Evolutionary conservation across 2,113 vertebrate genomes (phyloP).

Genomic region (Channa maculata): DNA sequence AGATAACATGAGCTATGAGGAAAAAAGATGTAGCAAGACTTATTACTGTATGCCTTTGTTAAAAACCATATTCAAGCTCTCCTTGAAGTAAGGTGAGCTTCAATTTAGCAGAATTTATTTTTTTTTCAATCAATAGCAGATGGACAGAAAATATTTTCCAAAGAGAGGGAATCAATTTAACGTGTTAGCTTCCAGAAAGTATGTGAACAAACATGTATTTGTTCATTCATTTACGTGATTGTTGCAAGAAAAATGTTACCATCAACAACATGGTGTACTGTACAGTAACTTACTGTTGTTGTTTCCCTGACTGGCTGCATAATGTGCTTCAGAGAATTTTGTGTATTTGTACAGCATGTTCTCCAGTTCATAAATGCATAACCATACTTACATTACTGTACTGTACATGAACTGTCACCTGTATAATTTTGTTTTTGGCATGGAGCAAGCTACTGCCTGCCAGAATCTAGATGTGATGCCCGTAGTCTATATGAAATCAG

Average conservation of each 20-base stretch:
- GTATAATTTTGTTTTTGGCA: neutral
- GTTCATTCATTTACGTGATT: neutral
- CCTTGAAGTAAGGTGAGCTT: neutral
- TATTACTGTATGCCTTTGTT: neutral
- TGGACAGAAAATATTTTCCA: neutral
- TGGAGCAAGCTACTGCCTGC: too few relatives aligned
- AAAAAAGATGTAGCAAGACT: neutral
- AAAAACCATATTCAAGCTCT: neutral
- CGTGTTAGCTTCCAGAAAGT: neutral
- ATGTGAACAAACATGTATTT: neutral
- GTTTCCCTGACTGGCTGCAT: neutral
- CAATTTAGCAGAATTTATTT: neutral
- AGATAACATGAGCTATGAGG: neutral
- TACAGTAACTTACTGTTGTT: neutral
- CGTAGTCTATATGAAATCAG: too few relatives aligned
- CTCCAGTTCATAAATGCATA: neutral
- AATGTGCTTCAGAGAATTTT: neutral
- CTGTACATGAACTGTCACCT: neutral
- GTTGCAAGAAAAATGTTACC: too few relatives aligned
- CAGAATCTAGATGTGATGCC: too few relatives aligned
- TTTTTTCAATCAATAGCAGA: neutral
- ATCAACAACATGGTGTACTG: neutral
- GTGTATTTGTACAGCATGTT: neutral
- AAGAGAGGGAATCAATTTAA: neutral
- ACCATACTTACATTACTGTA: neutral